A percentile compares a stretch with the other conserved stretches of the same genome.
phyloP scores from a whole-genome alignment of 2,797 vertebrate species.

The Coranthus polyacanthus region DNA sequence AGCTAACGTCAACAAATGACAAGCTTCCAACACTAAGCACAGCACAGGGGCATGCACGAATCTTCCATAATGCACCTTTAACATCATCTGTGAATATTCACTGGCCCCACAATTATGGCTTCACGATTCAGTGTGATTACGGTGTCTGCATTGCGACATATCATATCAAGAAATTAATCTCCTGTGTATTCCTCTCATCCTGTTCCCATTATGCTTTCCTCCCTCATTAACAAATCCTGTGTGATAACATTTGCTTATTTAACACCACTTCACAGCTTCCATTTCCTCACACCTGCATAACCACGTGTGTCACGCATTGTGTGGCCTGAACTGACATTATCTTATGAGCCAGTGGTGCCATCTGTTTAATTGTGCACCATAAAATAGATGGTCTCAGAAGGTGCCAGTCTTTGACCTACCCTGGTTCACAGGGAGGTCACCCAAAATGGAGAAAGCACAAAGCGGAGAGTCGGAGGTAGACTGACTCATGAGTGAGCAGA shows the following conservation, averaged over 20 bases:
- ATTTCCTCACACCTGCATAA: slow-evolving; percentile 12
- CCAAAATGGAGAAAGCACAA: background rate
- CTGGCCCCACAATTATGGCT: too few species aligned
- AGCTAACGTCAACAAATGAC: too few species aligned
- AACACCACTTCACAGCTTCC: background rate
- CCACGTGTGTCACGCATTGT: background rate
- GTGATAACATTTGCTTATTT: too few species aligned
- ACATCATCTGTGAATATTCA: too few species aligned
- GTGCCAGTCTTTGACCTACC: background rate
- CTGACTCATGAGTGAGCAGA: slow-evolving; percentile 43
- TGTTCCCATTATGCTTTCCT: slow-evolving; percentile 20
- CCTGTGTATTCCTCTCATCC: background rate
- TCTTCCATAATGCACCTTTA: too few species aligned
- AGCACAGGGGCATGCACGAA: too few species aligned
- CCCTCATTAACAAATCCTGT: slow-evolving; percentile 34
- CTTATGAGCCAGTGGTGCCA: slow-evolving; percentile 24
- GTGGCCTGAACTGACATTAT: background rate
- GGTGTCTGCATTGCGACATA: too few species aligned
- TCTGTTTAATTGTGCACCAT: slow-evolving; percentile 47
- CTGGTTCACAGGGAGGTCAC: slow-evolving; percentile 51
- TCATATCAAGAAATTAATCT: too few species aligned
- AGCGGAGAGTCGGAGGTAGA: slow-evolving; percentile 7
- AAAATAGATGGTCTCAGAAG: slow-evolving; percentile 12
- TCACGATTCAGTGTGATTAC: too few species aligned
- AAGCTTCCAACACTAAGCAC: too few species aligned